phyloP scores from a whole-genome alignment of 1,140 invertebrate genomes.

The Megalopta genalis region DNA sequence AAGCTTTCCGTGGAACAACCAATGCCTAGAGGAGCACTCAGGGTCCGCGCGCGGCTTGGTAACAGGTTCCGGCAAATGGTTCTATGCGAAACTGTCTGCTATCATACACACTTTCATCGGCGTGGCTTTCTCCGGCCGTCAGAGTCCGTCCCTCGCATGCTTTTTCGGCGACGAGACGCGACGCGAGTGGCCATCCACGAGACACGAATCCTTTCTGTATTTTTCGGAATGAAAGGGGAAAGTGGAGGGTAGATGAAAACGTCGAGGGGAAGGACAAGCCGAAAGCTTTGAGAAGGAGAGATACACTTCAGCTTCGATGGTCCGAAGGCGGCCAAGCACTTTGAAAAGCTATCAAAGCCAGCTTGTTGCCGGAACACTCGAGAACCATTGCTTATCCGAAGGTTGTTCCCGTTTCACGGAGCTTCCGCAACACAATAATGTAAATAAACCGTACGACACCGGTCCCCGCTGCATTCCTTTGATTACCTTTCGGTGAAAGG shows the following conservation, averaged over 20 bases:
- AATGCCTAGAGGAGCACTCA: slow-evolving; percentile 46
- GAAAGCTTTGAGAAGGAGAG: slow-evolving; percentile 21
- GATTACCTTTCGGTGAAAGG: slow-evolving; percentile 1
- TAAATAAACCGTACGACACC: slow-evolving; percentile 2
- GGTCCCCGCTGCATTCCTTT: neutral
- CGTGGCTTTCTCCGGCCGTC: slow-evolving; percentile 10
- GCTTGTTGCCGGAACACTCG: slow-evolving; percentile 36
- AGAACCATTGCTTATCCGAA: slow-evolving; percentile 43
- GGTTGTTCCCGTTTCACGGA: slow-evolving; percentile 28
- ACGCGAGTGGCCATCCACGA: slow-evolving; percentile 49
- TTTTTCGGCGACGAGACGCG: neutral
- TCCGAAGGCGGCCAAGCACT: slow-evolving; percentile 10
- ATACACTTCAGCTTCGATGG: slow-evolving; percentile 14
- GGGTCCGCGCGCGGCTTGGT: slow-evolving; percentile 30
- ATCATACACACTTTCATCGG: slow-evolving; percentile 8
- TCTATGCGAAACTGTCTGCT: slow-evolving; percentile 48
- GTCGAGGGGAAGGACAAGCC: slow-evolving; percentile 42
- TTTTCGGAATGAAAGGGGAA: slow-evolving; percentile 49
- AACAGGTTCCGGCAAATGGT: slow-evolving; percentile 46
- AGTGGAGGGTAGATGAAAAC: slow-evolving; percentile 41
- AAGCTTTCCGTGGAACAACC: slow-evolving; percentile 31
- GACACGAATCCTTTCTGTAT: slow-evolving; percentile 42
- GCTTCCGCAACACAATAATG: neutral
- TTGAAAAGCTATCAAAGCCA: slow-evolving; percentile 59
- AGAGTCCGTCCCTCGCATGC: neutral